phyloP scores from a whole-genome alignment of 2,113 vertebrate genomes.

The Thunnus thynnus region DNA sequence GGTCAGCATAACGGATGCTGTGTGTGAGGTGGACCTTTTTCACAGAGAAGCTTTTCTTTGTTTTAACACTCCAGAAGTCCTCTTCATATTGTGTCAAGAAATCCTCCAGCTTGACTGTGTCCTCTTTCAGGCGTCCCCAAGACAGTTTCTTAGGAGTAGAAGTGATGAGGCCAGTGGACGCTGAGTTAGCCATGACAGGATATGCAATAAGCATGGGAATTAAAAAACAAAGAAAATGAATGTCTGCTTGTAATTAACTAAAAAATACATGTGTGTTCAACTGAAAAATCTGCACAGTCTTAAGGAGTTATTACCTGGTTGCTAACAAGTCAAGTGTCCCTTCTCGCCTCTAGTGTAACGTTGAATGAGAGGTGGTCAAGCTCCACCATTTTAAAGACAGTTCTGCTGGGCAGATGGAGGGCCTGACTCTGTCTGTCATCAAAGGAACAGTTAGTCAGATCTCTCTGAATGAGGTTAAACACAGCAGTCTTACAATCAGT shows the following conservation, averaged over 20 bases:
- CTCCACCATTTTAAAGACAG: conserved; percentile 49
- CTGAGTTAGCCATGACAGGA: conserved; percentile 64
- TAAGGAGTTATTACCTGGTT: conserved; percentile 16
- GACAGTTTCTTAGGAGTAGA: conserved; percentile 41
- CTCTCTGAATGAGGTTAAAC: conserved; percentile 27
- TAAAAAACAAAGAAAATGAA: not conserved
- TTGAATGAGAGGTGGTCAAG: conserved; percentile 15
- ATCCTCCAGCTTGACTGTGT: conserved; percentile 61
- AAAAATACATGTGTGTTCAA: not conserved
- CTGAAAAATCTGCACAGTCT: not conserved
- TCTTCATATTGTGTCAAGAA: conserved; percentile 29
- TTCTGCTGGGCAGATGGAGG: not conserved
- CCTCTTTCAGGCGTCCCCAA: conserved; percentile 40
- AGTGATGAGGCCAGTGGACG: conserved; percentile 36
- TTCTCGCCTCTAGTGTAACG: not conserved
- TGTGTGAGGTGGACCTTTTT: conserved; percentile 28
- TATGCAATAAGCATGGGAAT: not conserved
- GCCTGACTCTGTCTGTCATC: conserved; percentile 10
- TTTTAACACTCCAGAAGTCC: conserved; percentile 46
- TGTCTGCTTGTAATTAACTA: not conserved
- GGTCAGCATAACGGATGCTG: conserved; percentile 21
- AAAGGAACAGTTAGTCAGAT: conserved; percentile 28
- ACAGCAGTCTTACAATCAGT: not conserved
- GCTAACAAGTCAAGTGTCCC: not conserved
- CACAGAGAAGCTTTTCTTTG: conserved; percentile 22